Evolutionary conservation across 2,113 vertebrate species (phyloP).

Genomic region (Psittacus erithacus): DNA sequence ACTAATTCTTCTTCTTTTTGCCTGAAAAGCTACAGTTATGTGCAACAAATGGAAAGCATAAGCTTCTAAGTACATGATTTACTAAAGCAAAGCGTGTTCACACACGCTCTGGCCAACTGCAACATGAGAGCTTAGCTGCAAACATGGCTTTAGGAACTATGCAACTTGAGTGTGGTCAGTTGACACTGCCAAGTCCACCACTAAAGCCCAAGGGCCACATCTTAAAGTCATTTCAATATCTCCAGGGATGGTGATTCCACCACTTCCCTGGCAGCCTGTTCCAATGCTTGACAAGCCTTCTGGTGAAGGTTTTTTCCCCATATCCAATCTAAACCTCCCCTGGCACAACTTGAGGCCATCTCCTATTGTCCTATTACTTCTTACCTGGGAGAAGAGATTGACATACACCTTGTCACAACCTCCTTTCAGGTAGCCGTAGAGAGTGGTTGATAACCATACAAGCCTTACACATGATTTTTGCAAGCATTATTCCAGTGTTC

Average conservation of each 20-base stretch:
- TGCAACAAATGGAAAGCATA: background rate
- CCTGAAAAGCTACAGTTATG: background rate
- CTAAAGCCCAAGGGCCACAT: fast-evolving
- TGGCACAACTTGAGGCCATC: background rate
- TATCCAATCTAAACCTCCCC: background rate
- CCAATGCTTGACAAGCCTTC: fast-evolving
- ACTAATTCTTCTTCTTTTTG: background rate
- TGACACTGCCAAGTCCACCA: background rate
- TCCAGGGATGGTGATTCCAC: background rate
- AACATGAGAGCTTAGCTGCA: background rate
- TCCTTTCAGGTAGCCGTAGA: background rate
- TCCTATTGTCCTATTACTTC: background rate
- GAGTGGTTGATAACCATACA: background rate
- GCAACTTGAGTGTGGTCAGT: background rate
- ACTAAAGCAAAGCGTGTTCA: background rate
- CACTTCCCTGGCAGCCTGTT: background rate
- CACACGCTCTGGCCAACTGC: fast-evolving
- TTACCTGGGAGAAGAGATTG: background rate
- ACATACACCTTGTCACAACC: background rate
- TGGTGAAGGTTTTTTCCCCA: background rate
- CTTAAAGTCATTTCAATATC: fast-evolving
- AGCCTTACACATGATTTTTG: background rate
- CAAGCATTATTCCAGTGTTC: background rate
- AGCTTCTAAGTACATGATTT: background rate
- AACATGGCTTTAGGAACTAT: background rate